Evolutionary conservation across 2,797 vertebrate genomes (phyloP).

Genomic region (Tarsius wallacei): DNA sequence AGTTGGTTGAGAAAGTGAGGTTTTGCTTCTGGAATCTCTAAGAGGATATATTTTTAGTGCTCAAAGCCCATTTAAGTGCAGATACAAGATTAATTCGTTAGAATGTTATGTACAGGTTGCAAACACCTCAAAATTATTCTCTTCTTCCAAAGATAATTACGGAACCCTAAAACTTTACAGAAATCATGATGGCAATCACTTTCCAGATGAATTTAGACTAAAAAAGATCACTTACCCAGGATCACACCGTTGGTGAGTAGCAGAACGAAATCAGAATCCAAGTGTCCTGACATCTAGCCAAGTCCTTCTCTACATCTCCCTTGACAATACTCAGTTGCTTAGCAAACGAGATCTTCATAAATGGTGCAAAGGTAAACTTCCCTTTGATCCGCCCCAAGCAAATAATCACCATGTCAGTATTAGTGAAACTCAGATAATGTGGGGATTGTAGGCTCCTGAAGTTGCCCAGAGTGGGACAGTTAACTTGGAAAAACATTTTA

Average conservation of each 20-base stretch:
- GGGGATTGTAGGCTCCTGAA: not conserved
- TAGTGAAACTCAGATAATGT: not conserved
- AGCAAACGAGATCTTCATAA: not conserved
- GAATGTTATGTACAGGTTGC: not conserved
- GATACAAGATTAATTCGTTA: not conserved
- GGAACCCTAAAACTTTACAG: constrained; percentile 20
- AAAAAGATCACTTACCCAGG: not conserved
- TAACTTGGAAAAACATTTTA: not conserved
- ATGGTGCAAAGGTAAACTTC: not conserved
- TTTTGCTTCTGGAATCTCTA: too few species aligned
- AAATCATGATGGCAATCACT: not conserved
- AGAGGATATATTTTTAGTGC: not conserved
- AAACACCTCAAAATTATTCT: constrained; percentile 2
- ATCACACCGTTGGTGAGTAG: not conserved
- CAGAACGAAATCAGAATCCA: not conserved
- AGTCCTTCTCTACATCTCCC: not conserved
- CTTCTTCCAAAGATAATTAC: not conserved
- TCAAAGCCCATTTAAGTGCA: constrained; percentile 12
- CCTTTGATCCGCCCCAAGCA: constrained; percentile 38
- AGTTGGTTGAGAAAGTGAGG: too few species aligned
- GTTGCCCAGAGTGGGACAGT: not conserved
- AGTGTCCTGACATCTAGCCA: not conserved
- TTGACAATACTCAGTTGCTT: not conserved
- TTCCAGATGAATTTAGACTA: not conserved
- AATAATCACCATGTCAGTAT: constrained; percentile 71